A percentile compares a stretch with the other conserved stretches of the same genome.
Evolutionary conservation across 1,140 invertebrate genomes (phyloP).

Genomic region (Cyphomyrmex costatus): DNA sequence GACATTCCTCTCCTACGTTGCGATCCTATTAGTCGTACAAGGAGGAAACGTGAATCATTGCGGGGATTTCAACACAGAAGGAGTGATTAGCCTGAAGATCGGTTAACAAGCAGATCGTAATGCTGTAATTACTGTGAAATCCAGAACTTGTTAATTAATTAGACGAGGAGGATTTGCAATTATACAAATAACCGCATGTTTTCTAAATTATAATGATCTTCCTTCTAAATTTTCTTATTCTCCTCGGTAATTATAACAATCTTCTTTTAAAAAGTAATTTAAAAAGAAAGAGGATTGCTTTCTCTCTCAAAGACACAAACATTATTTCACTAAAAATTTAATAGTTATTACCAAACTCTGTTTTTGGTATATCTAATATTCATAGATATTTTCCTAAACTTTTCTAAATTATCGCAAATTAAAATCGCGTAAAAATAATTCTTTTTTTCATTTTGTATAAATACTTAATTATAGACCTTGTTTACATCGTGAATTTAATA

Average conservation of each 20-base stretch:
- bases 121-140: neutral
- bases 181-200: neutral
- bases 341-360: too few relatives aligned
- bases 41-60: conserved; percentile 18
- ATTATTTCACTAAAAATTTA: too few relatives aligned
- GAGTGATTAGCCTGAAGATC: neutral
- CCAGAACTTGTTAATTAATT: neutral
- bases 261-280: conserved; percentile 12
- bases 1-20: conserved; percentile 10
- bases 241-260: neutral
- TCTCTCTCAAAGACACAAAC: too few relatives aligned
- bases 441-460: neutral
- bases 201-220: conserved; percentile 15
- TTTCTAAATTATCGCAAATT: neutral
- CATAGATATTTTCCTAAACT: neutral
- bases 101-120: conserved; percentile 8
- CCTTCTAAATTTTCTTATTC: neutral
- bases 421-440: neutral
- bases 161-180: neutral
- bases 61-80: conserved; percentile 4
- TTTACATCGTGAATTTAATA: too few relatives aligned
- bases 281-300: neutral
- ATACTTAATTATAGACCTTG: neutral
- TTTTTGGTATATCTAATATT: too few relatives aligned
- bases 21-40: neutral